Evolutionary conservation across 2,113 vertebrate species (phyloP).

Genomic region (Cervus canadensis): DNA sequence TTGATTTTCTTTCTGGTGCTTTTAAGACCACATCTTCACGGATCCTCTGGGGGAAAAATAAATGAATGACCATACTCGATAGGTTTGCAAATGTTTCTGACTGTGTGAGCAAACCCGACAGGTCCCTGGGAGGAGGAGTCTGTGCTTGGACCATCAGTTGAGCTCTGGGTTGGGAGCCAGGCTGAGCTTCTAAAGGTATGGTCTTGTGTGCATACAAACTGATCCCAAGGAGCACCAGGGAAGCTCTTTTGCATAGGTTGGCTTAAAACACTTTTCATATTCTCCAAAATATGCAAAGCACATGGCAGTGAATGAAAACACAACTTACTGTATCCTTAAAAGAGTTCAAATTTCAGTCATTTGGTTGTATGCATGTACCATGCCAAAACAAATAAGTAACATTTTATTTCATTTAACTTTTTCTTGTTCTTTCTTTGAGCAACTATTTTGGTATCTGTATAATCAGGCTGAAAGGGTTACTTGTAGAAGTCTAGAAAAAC

Average conservation of each 20-base stretch:
- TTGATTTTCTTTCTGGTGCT: neutral
- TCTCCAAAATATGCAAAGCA: constrained; percentile 25
- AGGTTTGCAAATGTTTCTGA: neutral
- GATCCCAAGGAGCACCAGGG: neutral
- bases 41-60: neutral
- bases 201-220: neutral
- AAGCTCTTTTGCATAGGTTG: constrained; percentile 58
- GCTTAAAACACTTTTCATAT: neutral
- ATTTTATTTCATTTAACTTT: constrained; percentile 22
- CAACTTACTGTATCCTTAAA: neutral
- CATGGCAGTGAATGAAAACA: neutral
- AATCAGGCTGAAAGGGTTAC: neutral
- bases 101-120: neutral
- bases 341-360: neutral
- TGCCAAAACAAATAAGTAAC: neutral
- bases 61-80: neutral
- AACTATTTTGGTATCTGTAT: constrained; percentile 42
- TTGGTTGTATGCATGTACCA: neutral
- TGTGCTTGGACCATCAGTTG: neutral
- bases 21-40: neutral
- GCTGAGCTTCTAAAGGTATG: neutral
- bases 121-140: neutral
- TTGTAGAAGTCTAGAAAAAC: constrained; percentile 4
- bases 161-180: neutral
- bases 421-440: neutral